Evolutionary conservation across 2,797 vertebrate species (phyloP), one percentile per base, ranked within the genome.

Genomic region (Telmatherina bonti): DNA sequence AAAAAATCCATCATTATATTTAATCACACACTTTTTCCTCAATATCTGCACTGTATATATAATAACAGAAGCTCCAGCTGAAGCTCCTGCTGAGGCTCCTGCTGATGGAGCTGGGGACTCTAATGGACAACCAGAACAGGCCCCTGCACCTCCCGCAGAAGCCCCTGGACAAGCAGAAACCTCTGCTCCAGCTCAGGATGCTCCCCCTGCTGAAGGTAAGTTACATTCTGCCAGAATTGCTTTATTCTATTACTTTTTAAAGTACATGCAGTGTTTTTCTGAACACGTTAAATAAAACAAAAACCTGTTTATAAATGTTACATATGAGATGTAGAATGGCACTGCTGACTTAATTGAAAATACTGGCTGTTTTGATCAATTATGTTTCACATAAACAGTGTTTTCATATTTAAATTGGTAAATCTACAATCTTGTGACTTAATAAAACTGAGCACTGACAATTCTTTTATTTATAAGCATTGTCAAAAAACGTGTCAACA

Each of bases 141-240:
- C 55, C 3, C 55, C 81, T 0, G 62, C 67, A 62, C 33, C 60
- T 0, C 72, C 79, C 53, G 62, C 59, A 60, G 78, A 59, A 63
- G 72, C 70, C 22, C 59, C 89, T 27, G 6, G 60, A 9, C 69
- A 62, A 47, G 75, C 62, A 0, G 74, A 79, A 56, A 31, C 41
- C 0, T 1, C 79, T 2, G 56, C 76, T 16, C 66, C 79, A 5
- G 62, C 72, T 55, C 51, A 66, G 0, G 78, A 79, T 11, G 76
- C 78, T 63, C 67, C 74, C 45, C 69, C 68, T 54, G 57, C 68
- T 55, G 89, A 89, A 52, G 87, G 90, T 92, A 36, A 82, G 76
- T 71, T 11, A 3, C 3, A n/a, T 0, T 6, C 9, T 56, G 11
- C 36, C 26, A 20, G 1, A n/a, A 29, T 52, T 26, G 1, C 8